A percentile compares a stretch with the other conserved stretches of the same genome.
phyloP scores from a whole-genome alignment of 2,113 vertebrate genomes.

The Boulengeromyrus knoepffleri region DNA sequence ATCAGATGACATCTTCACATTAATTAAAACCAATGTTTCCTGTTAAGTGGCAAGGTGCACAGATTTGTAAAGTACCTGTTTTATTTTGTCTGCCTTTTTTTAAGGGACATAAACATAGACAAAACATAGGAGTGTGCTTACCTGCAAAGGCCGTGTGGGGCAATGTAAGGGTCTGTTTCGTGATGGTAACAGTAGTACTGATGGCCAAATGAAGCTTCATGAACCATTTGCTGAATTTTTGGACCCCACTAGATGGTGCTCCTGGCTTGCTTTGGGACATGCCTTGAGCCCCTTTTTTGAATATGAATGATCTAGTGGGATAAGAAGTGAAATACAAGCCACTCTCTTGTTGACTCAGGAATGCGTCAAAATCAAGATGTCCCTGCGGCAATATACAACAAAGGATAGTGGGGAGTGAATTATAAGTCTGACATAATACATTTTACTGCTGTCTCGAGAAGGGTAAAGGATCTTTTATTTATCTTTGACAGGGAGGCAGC shows the following conservation, averaged over 20 bases:
- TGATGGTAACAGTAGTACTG: background rate
- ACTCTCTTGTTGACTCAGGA: background rate
- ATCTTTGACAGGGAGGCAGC: slow-evolving; percentile 77
- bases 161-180: background rate
- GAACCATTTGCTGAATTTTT: no score
- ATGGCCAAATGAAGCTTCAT: no score
- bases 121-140: background rate
- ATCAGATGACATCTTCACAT: background rate
- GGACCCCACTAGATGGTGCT: no score
- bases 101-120: background rate
- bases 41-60: background rate
- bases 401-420: no score
- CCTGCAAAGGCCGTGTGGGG: background rate
- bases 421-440: background rate
- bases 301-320: no score
- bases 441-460: background rate
- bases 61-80: background rate
- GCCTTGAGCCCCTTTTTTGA: no score
- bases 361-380: background rate
- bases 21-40: background rate
- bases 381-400: background rate
- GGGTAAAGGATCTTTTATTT: background rate
- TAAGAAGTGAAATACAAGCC: background rate
- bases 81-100: background rate
- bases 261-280: no score